phyloP scores from a whole-genome alignment of 1,140 invertebrate genomes.

The Patella vulgata region DNA sequence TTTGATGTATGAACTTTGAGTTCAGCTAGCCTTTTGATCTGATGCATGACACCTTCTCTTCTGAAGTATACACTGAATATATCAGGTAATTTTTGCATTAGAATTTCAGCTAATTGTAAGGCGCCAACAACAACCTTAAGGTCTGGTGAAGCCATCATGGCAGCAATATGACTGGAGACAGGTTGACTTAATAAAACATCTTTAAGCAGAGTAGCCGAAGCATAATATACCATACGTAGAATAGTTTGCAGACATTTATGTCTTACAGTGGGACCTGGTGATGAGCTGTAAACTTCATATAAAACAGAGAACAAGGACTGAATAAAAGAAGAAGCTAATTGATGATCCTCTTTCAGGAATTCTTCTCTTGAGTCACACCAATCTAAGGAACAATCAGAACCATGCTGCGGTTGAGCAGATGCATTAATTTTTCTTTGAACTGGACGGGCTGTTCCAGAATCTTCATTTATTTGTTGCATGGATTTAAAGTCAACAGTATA shows the following conservation, averaged over 20 bases:
- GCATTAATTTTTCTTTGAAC: constrained; percentile 78
- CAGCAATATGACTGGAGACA: constrained; percentile 95
- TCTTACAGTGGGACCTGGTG: constrained; percentile 94
- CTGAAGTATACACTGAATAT: constrained; percentile 95
- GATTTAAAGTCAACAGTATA: constrained; percentile 96
- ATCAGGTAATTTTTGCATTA: constrained; percentile 95
- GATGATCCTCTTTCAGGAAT: constrained; percentile 75
- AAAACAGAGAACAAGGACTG: constrained; percentile 87
- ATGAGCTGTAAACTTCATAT: constrained; percentile 97
- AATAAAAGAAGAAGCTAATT: constrained; percentile 82
- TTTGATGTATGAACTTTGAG: constrained; percentile 62
- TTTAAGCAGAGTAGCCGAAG: constrained; percentile 84
- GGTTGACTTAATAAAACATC: constrained; percentile 89
- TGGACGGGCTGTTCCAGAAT: constrained; percentile 90
- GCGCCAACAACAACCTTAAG: constrained; percentile 95
- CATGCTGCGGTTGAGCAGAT: constrained; percentile 28
- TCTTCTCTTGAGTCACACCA: constrained; percentile 74
- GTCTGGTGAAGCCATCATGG: constrained; percentile 97
- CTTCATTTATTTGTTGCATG: constrained; percentile 98
- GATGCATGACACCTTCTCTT: constrained; percentile 92
- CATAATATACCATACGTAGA: constrained; percentile 94
- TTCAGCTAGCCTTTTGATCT: constrained; percentile 75
- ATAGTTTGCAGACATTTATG: constrained; percentile 96
- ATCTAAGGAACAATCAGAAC: constrained; percentile 48
- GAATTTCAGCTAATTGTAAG: constrained; percentile 94